Conservation (phyloP, 2,888 invertebrate genomes). For the Pheosia gnoma region DNA sequence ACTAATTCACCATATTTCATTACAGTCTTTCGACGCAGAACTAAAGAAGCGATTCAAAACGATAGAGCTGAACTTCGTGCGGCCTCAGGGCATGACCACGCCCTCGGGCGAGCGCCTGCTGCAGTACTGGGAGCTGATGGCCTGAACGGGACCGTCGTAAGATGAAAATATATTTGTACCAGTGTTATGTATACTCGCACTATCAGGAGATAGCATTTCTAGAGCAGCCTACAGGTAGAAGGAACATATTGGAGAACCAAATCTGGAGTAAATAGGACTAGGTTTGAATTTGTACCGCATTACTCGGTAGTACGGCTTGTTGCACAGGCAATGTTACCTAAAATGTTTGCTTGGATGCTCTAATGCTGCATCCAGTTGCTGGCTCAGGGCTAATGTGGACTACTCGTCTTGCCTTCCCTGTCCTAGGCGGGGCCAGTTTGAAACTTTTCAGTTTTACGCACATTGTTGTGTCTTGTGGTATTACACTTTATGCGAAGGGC, state of each 20-base stretch:
- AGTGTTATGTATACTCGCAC: constrained; percentile 4
- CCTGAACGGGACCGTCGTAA: constrained; percentile 44
- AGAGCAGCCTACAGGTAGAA: neutral
- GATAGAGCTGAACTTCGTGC: constrained; percentile 90
- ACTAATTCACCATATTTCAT: constrained; percentile 3
- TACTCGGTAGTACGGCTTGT: no score
- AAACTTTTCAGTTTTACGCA: no score
- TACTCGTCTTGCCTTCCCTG: no score
- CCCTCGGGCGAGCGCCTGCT: constrained; percentile 86
- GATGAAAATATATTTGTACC: constrained; percentile 5
- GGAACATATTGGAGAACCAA: neutral
- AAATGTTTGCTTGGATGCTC: no score
- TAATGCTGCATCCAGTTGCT: no score
- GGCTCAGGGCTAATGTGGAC: no score
- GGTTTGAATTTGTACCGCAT: neutral
- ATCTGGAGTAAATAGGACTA: neutral
- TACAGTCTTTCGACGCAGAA: constrained; percentile 90
- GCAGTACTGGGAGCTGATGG: constrained; percentile 86
- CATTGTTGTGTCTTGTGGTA: no score
- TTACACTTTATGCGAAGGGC: no score
- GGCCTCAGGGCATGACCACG: constrained; percentile 86
- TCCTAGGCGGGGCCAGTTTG: no score
- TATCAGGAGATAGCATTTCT: constrained; percentile 1
- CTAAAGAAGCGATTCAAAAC: constrained; percentile 89
- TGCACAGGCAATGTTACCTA: no score